These are phyloP conservation scores for Mirounga angustirostris DNA, from an alignment of 2,113 vertebrate genomes.

Conservation along the genomic window DNA sequence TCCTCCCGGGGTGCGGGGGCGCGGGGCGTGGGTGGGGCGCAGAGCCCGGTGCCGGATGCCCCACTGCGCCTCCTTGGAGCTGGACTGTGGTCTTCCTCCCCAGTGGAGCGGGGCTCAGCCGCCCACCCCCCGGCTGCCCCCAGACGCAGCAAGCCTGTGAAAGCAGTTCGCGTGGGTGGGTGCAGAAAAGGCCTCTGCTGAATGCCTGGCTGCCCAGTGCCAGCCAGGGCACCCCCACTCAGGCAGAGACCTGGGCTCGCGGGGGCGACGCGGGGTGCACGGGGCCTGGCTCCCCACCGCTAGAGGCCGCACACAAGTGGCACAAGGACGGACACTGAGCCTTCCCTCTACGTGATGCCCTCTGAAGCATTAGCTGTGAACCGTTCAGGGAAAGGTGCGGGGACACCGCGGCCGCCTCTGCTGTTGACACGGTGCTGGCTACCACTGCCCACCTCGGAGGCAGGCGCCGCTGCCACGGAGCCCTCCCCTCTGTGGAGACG, in stretches of 20 bases:
- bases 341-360: not conserved
- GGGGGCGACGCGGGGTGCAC: too few relatives aligned
- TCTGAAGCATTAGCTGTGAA: not conserved
- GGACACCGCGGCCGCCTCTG: not conserved
- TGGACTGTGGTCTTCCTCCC: not conserved
- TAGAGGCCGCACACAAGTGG: not conserved
- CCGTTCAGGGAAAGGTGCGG: not conserved
- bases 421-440: not conserved
- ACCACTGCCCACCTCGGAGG: not conserved
- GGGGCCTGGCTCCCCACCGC: not conserved
- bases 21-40: rapidly evolving
- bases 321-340: not conserved
- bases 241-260: not conserved
- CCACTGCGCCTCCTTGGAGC: not conserved
- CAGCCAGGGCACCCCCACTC: too few relatives aligned
- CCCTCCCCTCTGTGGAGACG: not conserved
- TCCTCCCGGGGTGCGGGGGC: not conserved
- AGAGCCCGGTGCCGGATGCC: not conserved
- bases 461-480: not conserved
- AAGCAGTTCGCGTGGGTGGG: not conserved
- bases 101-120: not conserved
- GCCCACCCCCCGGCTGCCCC: not conserved
- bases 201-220: too few relatives aligned
- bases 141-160: not conserved
- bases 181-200: not conserved